Evolutionary conservation across 2,113 vertebrate species (phyloP).

Genomic region (Ciconia maguari): DNA sequence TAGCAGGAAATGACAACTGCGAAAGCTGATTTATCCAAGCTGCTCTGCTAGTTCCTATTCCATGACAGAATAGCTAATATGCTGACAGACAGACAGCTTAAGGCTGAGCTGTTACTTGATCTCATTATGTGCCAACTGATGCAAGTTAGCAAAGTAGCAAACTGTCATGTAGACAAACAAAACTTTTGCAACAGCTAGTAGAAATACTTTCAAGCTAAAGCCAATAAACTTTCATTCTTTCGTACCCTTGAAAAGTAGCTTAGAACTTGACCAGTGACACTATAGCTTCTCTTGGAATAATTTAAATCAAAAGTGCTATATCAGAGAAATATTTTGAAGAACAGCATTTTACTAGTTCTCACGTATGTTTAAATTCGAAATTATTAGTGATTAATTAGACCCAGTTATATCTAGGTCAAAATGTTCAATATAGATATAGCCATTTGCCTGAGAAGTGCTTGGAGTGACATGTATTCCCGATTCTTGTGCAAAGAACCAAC

Average conservation of each 20-base stretch:
- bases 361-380: neutral
- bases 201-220: neutral
- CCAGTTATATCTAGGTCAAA: neutral
- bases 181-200: neutral
- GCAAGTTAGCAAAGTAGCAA: neutral
- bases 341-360: neutral
- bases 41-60: slow-evolving; percentile 9
- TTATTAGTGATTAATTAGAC: neutral
- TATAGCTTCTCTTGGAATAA: neutral
- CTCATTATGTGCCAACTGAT: slow-evolving; percentile 42
- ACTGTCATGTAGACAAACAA: slow-evolving; percentile 7
- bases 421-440: neutral
- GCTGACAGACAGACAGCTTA: slow-evolving; percentile 49
- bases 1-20: slow-evolving; percentile 30
- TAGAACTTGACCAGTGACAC: neutral
- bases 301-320: neutral
- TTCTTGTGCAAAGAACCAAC: neutral
- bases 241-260: neutral
- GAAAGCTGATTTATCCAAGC: slow-evolving; percentile 53
- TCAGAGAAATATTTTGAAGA: neutral
- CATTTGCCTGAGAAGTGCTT: neutral
- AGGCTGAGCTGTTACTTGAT: slow-evolving; percentile 36
- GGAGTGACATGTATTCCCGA: neutral
- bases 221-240: neutral
- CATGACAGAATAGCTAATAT: slow-evolving; percentile 18